Percentiles rank a stretch among this genome's conserved stretches.
Evolutionary conservation across 2,797 vertebrate species (phyloP).

Genomic region (Lithobates pipiens): DNA sequence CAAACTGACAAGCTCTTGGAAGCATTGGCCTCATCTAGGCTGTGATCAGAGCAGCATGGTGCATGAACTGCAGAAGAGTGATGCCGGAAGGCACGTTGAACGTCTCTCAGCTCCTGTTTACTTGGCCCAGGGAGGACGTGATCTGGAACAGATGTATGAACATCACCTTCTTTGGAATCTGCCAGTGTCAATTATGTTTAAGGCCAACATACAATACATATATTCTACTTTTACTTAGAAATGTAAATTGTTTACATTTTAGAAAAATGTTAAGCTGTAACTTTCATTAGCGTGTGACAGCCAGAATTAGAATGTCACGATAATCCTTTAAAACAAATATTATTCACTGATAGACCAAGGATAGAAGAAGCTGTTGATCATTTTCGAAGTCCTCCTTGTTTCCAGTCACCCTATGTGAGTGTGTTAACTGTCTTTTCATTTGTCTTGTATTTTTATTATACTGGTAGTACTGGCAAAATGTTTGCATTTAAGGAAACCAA

Average conservation of each 20-base stretch:
- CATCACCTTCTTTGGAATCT: constrained; percentile 10
- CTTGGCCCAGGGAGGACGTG: not conserved
- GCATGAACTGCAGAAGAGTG: constrained; percentile 6
- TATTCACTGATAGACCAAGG: not conserved
- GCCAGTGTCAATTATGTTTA: constrained; percentile 18
- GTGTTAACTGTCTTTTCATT: not conserved
- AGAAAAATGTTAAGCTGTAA: not conserved
- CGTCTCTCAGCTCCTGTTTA: constrained; percentile 28
- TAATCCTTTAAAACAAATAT: constrained; percentile 10
- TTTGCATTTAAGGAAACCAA: too few species aligned
- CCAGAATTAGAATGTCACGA: not conserved
- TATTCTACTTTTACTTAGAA: not conserved
- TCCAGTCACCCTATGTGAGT: not conserved
- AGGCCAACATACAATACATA: not conserved
- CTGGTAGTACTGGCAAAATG: too few species aligned
- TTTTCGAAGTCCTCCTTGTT: not conserved
- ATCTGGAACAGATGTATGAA: constrained; percentile 3
- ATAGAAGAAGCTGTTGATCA: too few species aligned
- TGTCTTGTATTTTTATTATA: not conserved
- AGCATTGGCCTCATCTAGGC: not conserved
- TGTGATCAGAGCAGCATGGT: constrained; percentile 31
- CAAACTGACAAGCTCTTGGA: constrained; percentile 46
- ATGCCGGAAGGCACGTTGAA: not conserved
- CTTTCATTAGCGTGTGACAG: not conserved
- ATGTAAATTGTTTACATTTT: constrained; percentile 29